phyloP scores from a whole-genome alignment of 2,888 invertebrate species.

The Xiphydria camelus region DNA sequence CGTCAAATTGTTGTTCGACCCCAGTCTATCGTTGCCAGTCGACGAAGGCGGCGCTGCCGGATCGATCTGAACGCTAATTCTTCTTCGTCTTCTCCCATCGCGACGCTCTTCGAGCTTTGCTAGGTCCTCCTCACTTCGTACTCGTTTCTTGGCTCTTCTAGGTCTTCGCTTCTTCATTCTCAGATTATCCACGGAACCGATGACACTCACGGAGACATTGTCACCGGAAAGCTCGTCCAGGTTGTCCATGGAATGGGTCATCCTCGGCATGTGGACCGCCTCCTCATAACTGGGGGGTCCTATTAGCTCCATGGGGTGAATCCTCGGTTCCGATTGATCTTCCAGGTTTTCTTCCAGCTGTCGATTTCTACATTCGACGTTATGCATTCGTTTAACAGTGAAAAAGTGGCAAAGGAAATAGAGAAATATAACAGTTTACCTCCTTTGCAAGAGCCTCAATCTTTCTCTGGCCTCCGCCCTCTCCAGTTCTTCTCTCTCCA shows the following conservation, averaged over 20 bases:
- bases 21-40: conserved; percentile 12
- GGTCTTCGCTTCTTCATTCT: conserved; percentile 38
- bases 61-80: conserved; percentile 22
- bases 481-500: conserved; percentile 63
- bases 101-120: conserved; percentile 39
- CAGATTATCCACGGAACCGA: conserved; percentile 49
- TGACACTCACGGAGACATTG: conserved; percentile 19
- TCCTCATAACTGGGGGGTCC: conserved; percentile 78
- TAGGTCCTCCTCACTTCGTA: conserved; percentile 47
- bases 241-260: conserved; percentile 57
- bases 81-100: conserved; percentile 35
- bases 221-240: conserved; percentile 41
- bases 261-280: conserved; percentile 74
- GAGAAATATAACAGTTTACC: conserved; percentile 40
- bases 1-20: background rate
- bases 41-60: too few species aligned
- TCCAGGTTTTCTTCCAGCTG: conserved; percentile 32
- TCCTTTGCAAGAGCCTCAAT: conserved; percentile 58
- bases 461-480: conserved; percentile 64
- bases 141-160: conserved; percentile 31
- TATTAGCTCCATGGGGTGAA: conserved; percentile 62
- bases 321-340: conserved; percentile 61
- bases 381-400: background rate
- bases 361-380: conserved; percentile 29
- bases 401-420: background rate